Base-by-base conservation (phyloP, 2,888 invertebrate species). In the Tuberolachnus salignus region DNA sequence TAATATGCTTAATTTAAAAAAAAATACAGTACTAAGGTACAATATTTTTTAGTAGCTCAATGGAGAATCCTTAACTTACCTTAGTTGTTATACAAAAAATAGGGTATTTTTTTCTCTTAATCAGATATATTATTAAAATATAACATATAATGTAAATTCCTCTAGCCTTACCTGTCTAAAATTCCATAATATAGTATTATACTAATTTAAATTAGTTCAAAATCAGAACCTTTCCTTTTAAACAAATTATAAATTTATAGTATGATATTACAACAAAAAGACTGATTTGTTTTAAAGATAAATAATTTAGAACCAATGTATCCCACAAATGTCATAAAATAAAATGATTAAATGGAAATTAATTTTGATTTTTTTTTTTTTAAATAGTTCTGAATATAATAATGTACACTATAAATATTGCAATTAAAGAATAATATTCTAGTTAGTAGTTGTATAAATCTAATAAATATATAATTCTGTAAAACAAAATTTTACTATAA, bases 51-150 rank as follows among this genome's bases (percentile, higher is more conserved):
- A 42, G 10, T 51, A 73, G 8, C n/a, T 16, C 42, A 21, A 69
- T 61, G n/a, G 26, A 21, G 69, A 49, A 42, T 59, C 78, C 78
- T 78, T 51, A 78, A 78, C 78, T 78, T 78, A 78, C 78, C 78
- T 78, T 78, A 49, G 14, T 59, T 51, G 34, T 14, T 51, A 59
- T 69, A 61, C 51, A 78, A 42, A 69, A 42, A 75, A 67, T 57
- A 78, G 19, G 51, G 21, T 67, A 49, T 26, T 9, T 57, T n/a
- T 14, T 64, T 74, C 46, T 23, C 16, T 51, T 21, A 57, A 57
- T 19, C 3, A 49, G n/a, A n/a, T 23, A 57, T 46, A n/a, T 57
- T 8, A 26, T 57, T 23, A 44, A 51, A 11, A 21, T 51, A 63
- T 13, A 63, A 34, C 26, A 11, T 23, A 73, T 14, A 9, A n/a